Base-by-base conservation (phyloP, 1,140 invertebrate genomes). In the Formica selysi region DNA sequence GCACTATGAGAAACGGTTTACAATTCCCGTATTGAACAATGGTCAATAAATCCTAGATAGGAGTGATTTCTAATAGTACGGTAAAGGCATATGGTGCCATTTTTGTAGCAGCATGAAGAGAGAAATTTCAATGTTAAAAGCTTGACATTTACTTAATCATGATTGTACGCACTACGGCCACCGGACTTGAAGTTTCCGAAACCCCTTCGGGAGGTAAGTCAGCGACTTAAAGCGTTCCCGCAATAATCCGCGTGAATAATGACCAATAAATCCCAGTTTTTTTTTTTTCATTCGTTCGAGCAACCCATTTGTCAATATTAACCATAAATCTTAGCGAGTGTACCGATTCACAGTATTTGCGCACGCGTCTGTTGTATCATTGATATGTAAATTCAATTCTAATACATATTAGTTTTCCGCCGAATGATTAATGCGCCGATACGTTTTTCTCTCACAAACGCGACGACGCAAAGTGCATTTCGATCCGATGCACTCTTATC, bases 341-440 rank as follows among this genome's bases (percentile, higher is more conserved):
- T 59, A 61, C 61, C 57, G 88, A 89, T 89, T 86, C 74, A 57
- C 68, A 57, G 38, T 76, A 78, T 89, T 76, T 36, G 41, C 29
- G 70, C 64, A 48, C 78, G 78, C 44, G 62, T 62, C 48, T 74
- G 68, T 57, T 38, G 76, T 19, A 44, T 81, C 73, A 89, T 89
- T 89, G 84, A 89, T 89, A 89, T 89, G 88, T 85, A 89, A 89
- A 89, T 89, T 32, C 84, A 61, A 73, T 76, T 76, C 87, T 89
- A 89, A 89, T 88, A 67, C 87, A 61, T 86, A 89, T 89, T 86
- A 89, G 76, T 89, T 89, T 89, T 89, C 84, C 76, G 57, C 2
- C 71, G 51, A 22, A 36, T 89, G 88, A 89, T 89, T 89, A 89
- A 89, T 89, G 85, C 71, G 13, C 62, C 67, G 64, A 54, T 54